Conservation (phyloP, 2,797 vertebrate genomes). For the Paedocypris micromegethes region DNA sequence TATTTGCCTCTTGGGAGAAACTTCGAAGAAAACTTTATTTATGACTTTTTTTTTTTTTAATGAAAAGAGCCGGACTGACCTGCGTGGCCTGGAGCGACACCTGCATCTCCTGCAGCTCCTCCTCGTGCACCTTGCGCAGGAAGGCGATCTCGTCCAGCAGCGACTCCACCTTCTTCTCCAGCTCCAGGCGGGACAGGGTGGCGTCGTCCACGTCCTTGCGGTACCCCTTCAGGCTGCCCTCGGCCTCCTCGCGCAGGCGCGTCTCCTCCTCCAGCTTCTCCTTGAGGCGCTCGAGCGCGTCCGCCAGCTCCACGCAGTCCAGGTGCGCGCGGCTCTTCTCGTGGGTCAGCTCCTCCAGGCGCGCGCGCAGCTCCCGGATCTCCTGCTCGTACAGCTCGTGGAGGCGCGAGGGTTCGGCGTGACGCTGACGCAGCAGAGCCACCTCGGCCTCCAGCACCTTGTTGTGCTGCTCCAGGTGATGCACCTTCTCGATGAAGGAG, state of each 20-base stretch:
- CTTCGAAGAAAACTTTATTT: no score
- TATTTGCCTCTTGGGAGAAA: no score
- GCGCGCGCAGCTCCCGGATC: constrained; percentile 72
- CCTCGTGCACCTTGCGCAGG: constrained; percentile 77
- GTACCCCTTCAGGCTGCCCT: constrained; percentile 68
- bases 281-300: constrained; percentile 64
- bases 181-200: constrained; percentile 71
- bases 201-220: constrained; percentile 78
- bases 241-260: constrained; percentile 71
- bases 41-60: no score
- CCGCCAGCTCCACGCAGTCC: constrained; percentile 72
- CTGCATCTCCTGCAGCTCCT: constrained; percentile 77
- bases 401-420: constrained; percentile 72
- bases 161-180: constrained; percentile 78
- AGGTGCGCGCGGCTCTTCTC: constrained; percentile 76
- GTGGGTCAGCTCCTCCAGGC: constrained; percentile 73
- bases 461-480: constrained; percentile 76
- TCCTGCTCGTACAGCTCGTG: constrained; percentile 78
- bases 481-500: constrained; percentile 78
- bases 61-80: constrained; percentile 50
- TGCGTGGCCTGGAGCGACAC: constrained; percentile 68
- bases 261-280: constrained; percentile 71
- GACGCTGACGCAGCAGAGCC: constrained; percentile 70
- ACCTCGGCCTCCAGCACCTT: constrained; percentile 75
- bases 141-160: constrained; percentile 79